These are phyloP conservation scores for Drosophila macrospina DNA, from an alignment of 2,888 invertebrate species.

Conservation along the genomic window DNA sequence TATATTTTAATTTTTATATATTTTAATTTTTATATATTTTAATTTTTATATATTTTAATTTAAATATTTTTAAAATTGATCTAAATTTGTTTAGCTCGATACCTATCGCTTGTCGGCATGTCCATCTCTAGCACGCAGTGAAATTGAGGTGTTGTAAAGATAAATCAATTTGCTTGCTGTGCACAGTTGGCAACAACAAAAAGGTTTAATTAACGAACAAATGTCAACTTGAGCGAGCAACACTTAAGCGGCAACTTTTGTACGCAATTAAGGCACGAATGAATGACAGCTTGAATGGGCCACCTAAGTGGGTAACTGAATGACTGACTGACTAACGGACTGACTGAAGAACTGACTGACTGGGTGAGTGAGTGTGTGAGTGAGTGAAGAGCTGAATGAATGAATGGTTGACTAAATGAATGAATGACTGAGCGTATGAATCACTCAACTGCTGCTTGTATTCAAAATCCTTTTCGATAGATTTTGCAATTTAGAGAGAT, in stretches of 20 bases:
- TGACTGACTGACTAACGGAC: slow-evolving; percentile 48
- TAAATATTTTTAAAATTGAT: too few species aligned
- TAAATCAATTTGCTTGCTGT: slow-evolving; percentile 81
- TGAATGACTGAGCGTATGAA: slow-evolving; percentile 33
- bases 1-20: too few species aligned
- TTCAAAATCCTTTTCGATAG: slow-evolving; percentile 30
- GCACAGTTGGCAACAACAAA: slow-evolving; percentile 73
- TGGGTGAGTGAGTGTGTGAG: too few species aligned
- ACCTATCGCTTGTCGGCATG: neutral
- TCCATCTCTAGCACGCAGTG: slow-evolving; percentile 12
- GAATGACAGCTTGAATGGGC: slow-evolving; percentile 72
- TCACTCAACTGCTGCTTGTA: slow-evolving; percentile 14
- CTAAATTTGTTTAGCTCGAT: neutral
- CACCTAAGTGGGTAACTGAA: slow-evolving; percentile 62
- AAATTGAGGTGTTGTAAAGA: slow-evolving; percentile 74
- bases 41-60: too few species aligned
- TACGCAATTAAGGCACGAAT: slow-evolving; percentile 77
- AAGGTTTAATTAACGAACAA: slow-evolving; percentile 82
- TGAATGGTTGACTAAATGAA: slow-evolving; percentile 33
- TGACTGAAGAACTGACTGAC: slow-evolving; percentile 28
- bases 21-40: neutral
- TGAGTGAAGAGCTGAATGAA: slow-evolving; percentile 29
- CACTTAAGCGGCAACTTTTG: slow-evolving; percentile 78
- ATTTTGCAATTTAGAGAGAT: slow-evolving; percentile 35
- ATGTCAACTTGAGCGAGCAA: slow-evolving; percentile 75